Percentiles rank a stretch among this genome's conserved stretches.
Conservation (phyloP, 2,113 vertebrate genomes). For the Coregonus clupeaformis region DNA sequence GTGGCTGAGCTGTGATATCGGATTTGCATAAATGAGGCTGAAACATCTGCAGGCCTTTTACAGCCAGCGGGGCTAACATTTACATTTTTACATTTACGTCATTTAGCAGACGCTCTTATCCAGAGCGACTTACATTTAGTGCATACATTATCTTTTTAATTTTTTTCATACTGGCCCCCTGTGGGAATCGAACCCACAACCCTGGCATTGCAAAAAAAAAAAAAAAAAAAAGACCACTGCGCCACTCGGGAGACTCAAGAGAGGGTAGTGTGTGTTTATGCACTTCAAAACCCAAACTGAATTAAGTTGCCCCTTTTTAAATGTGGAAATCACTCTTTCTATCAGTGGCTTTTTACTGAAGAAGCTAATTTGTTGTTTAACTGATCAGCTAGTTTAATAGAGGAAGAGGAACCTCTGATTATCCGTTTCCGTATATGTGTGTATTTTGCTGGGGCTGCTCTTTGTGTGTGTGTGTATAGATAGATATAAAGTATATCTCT, state of each 20-base stretch:
- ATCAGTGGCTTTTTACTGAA: slow-evolving; percentile 42
- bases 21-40: slow-evolving; percentile 78
- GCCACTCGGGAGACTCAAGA: too few relatives aligned
- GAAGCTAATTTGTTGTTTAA: slow-evolving; percentile 53
- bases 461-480: not conserved
- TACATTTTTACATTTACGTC: too few relatives aligned
- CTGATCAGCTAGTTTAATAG: slow-evolving; percentile 45
- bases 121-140: too few relatives aligned
- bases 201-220: too few relatives aligned
- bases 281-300: too few relatives aligned
- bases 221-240: too few relatives aligned
- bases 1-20: slow-evolving; percentile 73
- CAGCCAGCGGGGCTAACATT: slow-evolving; percentile 60
- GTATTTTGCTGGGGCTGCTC: slow-evolving; percentile 11
- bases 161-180: too few relatives aligned
- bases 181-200: too few relatives aligned
- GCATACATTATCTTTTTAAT: too few relatives aligned
- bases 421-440: slow-evolving; percentile 23
- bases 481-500: not conserved
- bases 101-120: too few relatives aligned
- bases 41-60: slow-evolving; percentile 64
- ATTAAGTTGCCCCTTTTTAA: slow-evolving; percentile 52
- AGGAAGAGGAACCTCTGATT: slow-evolving; percentile 43
- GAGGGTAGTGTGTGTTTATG: slow-evolving; percentile 18
- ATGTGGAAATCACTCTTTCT: slow-evolving; percentile 52